phyloP scores from a whole-genome alignment of 2,888 invertebrate genomes.

The Nyleta sp. region DNA sequence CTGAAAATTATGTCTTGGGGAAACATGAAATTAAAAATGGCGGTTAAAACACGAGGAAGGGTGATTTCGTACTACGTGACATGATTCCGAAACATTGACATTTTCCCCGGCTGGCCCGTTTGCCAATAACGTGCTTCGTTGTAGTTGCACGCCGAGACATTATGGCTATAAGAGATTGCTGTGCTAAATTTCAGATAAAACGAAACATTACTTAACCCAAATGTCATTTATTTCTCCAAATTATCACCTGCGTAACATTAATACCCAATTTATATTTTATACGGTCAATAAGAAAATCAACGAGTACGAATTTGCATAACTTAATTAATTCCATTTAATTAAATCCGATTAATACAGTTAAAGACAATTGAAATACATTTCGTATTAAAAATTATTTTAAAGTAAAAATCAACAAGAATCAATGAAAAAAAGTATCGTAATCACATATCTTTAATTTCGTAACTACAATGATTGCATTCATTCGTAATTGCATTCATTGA shows the following conservation, averaged over 20 bases:
- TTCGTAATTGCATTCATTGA: no score
- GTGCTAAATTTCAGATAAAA: conserved; percentile 36
- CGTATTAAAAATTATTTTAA: no score
- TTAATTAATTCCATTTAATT: no score
- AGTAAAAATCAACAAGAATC: no score
- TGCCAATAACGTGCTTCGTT: conserved; percentile 35
- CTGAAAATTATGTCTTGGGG: conserved; percentile 34
- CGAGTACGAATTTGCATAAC: no score
- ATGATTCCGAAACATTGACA: conserved; percentile 67
- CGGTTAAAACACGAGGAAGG: conserved; percentile 52
- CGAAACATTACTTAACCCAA: conserved; percentile 21
- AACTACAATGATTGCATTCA: no score
- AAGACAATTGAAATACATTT: no score
- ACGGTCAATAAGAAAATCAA: neutral
- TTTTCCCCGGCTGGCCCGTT: conserved; percentile 44
- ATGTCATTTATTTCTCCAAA: neutral
- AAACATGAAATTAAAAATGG: conserved; percentile 62
- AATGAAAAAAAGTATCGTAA: no score
- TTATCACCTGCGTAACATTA: neutral
- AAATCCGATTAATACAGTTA: no score
- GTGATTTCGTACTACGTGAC: conserved; percentile 70
- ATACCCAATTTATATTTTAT: neutral
- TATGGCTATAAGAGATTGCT: conserved; percentile 33
- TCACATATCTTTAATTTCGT: no score
- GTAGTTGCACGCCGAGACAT: conserved; percentile 22